phyloP scores from a whole-genome alignment of 2,888 invertebrate genomes.

The Cheilosia impressa region DNA sequence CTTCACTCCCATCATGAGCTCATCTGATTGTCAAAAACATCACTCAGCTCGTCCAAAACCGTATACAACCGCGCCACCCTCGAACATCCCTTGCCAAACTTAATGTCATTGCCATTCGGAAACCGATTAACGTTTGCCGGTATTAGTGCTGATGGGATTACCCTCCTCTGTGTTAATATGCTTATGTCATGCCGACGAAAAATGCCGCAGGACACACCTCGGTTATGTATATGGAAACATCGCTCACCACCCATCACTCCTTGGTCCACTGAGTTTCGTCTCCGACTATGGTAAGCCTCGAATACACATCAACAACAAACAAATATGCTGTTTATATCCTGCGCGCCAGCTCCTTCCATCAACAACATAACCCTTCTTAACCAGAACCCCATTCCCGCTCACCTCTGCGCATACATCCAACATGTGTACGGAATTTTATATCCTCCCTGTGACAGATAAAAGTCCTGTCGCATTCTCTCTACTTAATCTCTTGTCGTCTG shows the following conservation, averaged over 20 bases:
- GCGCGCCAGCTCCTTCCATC: constrained; percentile 21
- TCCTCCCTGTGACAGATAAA: constrained; percentile 77
- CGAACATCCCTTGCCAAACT: constrained; percentile 35
- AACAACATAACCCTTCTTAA: constrained; percentile 59
- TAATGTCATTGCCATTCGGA: constrained; percentile 35
- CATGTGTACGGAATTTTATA: constrained; percentile 56
- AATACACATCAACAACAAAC: constrained; percentile 34
- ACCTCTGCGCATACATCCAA: background rate
- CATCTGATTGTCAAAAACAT: constrained; percentile 49
- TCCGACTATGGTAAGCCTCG: constrained; percentile 12
- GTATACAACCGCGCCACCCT: background rate
- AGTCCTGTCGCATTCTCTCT: constrained; percentile 77
- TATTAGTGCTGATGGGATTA: constrained; percentile 43
- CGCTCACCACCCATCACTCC: constrained; percentile 16
- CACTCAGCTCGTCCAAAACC: background rate
- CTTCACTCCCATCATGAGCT: constrained; percentile 17
- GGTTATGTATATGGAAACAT: constrained; percentile 13
- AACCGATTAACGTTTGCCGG: constrained; percentile 39
- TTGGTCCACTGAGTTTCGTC: constrained; percentile 14
- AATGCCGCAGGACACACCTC: constrained; percentile 78
- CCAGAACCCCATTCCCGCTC: constrained; percentile 1
- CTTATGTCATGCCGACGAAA: constrained; percentile 80
- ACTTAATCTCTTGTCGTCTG: constrained; percentile 83
- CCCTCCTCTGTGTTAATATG: constrained; percentile 79
- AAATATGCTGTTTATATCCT: background rate